Percentiles rank a stretch among this genome's conserved stretches.
Evolutionary conservation across 2,113 vertebrate species (phyloP).

Genomic region (Notarius quadriscutis): DNA sequence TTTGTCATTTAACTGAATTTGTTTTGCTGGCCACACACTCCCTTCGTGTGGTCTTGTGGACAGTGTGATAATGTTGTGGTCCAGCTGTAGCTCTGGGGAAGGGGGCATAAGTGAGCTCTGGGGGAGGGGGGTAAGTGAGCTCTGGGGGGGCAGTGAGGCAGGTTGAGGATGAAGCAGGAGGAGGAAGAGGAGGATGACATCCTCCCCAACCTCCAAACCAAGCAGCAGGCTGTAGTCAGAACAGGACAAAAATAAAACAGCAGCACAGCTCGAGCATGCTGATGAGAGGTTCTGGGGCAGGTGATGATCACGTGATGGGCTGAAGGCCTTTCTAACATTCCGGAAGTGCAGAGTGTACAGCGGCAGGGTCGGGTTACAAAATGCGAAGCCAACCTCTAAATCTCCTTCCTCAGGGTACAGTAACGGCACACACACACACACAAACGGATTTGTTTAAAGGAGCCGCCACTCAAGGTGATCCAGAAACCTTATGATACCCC

Average conservation of each 20-base stretch:
- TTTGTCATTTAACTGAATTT: background rate
- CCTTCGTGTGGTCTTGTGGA: background rate
- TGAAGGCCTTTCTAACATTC: conserved; percentile 8
- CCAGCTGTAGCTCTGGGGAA: background rate
- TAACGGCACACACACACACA: background rate
- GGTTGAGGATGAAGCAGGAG: background rate
- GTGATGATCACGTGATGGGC: conserved; percentile 17
- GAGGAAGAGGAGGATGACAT: background rate
- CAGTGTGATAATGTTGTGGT: background rate
- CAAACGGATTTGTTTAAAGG: conserved; percentile 51
- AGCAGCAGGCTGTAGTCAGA: background rate
- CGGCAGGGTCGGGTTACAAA: conserved; percentile 58
- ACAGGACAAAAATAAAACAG: background rate
- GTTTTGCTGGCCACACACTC: background rate
- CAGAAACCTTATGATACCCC: conserved; percentile 22
- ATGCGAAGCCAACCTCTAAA: conserved; percentile 68
- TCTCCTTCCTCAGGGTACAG: conserved; percentile 65
- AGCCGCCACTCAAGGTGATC: conserved; percentile 70
- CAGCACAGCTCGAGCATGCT: too few relatives aligned
- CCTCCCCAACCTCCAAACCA: background rate
- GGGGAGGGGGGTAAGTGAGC: too few relatives aligned
- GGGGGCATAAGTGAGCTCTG: too few relatives aligned
- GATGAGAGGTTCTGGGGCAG: background rate
- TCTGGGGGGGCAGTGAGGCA: background rate
- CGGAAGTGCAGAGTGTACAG: conserved; percentile 23